Evolutionary conservation across 2,888 invertebrate species (phyloP).

Genomic region (Yponomeuta cagnagella): DNA sequence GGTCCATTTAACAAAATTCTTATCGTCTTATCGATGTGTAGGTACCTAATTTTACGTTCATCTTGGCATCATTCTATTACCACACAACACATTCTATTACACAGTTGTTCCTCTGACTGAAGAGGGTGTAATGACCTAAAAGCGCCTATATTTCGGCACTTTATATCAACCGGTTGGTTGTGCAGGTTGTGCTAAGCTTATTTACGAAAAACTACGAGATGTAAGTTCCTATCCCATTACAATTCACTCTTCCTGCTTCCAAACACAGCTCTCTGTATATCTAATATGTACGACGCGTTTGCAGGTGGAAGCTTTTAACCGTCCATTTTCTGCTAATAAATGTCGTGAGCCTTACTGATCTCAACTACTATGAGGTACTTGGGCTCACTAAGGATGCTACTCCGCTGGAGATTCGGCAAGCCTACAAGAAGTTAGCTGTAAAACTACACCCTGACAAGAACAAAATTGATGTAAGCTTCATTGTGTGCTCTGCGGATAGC

Average conservation of each 20-base stretch:
- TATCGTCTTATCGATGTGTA: neutral
- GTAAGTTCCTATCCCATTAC: neutral
- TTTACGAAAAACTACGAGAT: neutral
- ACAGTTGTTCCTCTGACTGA: neutral
- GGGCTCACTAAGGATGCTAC: constrained; percentile 80
- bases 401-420: constrained; percentile 82
- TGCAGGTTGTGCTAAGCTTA: neutral
- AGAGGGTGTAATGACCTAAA: neutral
- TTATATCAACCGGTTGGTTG: neutral
- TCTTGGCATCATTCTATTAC: neutral
- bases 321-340: neutral
- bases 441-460: constrained; percentile 86
- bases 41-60: neutral
- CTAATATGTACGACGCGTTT: neutral
- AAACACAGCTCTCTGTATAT: neutral
- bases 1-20: neutral
- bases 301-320: neutral
- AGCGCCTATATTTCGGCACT: neutral
- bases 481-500: neutral
- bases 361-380: constrained; percentile 77
- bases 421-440: constrained; percentile 86
- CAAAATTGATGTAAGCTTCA: constrained; percentile 48
- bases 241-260: no score
- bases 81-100: no score
- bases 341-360: neutral